Evolutionary conservation across 2,797 vertebrate species (phyloP).

Genomic region (Luscinia megarhynchos): DNA sequence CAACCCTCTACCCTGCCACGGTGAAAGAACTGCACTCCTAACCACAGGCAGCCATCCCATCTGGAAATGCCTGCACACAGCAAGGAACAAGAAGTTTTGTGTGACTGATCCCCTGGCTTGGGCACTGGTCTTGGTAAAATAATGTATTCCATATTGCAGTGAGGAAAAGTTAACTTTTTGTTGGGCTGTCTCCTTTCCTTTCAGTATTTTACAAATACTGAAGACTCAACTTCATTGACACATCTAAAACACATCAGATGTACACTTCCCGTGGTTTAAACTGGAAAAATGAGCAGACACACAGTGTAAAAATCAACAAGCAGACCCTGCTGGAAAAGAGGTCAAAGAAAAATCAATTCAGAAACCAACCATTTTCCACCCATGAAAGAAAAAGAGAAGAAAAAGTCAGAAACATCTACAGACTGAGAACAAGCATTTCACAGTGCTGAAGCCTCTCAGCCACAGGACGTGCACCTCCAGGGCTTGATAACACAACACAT

Average conservation of each 20-base stretch:
- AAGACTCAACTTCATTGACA: not conserved
- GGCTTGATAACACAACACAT: not conserved
- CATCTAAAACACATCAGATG: not conserved
- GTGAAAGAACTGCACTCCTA: not conserved
- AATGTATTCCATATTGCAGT: not conserved
- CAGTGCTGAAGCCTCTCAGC: not conserved
- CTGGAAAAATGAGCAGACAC: not conserved
- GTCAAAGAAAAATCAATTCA: conserved; percentile 25
- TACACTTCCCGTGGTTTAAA: not conserved
- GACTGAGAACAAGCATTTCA: not conserved
- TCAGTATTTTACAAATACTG: not conserved
- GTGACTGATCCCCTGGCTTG: not conserved
- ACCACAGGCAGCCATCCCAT: not conserved
- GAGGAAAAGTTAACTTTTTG: not conserved
- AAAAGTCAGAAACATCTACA: not conserved
- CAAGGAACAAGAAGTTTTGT: not conserved
- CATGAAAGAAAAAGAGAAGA: rapidly evolving
- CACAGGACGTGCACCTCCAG: not conserved
- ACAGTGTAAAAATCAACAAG: not conserved
- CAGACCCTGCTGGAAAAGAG: not conserved
- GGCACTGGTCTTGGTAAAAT: not conserved
- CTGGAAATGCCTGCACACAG: not conserved
- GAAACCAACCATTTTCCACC: not conserved
- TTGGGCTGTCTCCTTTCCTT: not conserved
- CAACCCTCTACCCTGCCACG: not conserved